Evolutionary conservation across 1,140 invertebrate genomes (phyloP).

Genomic region (Microvelia longipes): DNA sequence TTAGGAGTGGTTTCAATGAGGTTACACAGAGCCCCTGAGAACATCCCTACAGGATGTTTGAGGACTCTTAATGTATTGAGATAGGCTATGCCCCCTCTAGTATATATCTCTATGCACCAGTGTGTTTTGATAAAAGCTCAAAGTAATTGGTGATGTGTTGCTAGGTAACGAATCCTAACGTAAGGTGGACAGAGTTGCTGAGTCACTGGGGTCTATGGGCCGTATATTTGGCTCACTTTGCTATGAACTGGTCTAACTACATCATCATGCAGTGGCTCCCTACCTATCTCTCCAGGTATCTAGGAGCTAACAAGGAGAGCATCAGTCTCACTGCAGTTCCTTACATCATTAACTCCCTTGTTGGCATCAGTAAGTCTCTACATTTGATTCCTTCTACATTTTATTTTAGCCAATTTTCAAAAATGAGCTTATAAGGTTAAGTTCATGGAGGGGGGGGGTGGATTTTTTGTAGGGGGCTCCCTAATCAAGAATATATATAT

Average conservation of each 20-base stretch:
- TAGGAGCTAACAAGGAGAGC: constrained; percentile 52
- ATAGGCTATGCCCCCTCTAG: no score
- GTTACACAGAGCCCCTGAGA: no score
- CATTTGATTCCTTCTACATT: no score
- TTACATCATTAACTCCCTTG: constrained; percentile 58
- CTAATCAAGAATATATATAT: no score
- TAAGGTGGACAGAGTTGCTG: constrained; percentile 51
- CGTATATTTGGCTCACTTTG: constrained; percentile 63
- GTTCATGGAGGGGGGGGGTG: no score
- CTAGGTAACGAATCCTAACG: constrained; percentile 39
- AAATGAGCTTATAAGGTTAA: background rate
- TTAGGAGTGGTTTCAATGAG: no score
- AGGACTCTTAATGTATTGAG: no score
- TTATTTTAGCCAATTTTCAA: background rate
- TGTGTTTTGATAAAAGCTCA: no score
- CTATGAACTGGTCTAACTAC: constrained; percentile 73
- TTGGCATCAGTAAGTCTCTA: constrained; percentile 45
- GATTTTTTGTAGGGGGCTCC: no score
- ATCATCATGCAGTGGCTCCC: constrained; percentile 75
- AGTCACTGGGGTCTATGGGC: constrained; percentile 59
- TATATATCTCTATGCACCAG: no score
- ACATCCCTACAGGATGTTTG: no score
- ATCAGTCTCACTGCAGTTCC: constrained; percentile 64
- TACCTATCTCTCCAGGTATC: constrained; percentile 49
- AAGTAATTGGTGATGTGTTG: no score